phyloP scores from a whole-genome alignment of 1,140 invertebrate genomes.

The Brachystomella parvula region DNA sequence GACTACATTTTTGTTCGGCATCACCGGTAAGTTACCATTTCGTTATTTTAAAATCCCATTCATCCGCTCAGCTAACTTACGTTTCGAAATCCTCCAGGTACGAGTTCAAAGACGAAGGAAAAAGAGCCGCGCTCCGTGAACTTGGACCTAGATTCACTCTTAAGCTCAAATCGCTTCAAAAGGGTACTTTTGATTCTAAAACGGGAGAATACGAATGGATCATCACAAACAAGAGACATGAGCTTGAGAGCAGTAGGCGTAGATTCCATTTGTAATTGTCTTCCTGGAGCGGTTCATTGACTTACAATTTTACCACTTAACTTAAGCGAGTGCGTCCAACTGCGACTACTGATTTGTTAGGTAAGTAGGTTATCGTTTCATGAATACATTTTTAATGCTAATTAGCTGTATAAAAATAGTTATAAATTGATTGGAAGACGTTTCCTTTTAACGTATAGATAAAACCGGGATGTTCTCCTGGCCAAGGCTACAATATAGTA shows the following conservation, averaged over 20 bases:
- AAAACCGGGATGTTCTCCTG: too few relatives aligned
- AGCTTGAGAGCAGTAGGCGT: conserved; percentile 80
- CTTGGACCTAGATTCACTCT: conserved; percentile 93
- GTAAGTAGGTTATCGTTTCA: too few relatives aligned
- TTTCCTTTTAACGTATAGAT: too few relatives aligned
- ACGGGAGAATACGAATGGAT: conserved; percentile 96
- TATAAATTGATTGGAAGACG: too few relatives aligned
- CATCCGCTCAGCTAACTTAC: too few relatives aligned
- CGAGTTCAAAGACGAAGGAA: conserved; percentile 75
- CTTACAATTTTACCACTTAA: too few relatives aligned
- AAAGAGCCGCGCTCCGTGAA: conserved; percentile 78
- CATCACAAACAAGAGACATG: conserved; percentile 78
- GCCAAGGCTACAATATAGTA: too few relatives aligned
- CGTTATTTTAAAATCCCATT: neutral
- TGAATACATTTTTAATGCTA: too few relatives aligned
- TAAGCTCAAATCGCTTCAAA: conserved; percentile 82
- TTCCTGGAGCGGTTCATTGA: too few relatives aligned
- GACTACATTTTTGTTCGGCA: conserved; percentile 99
- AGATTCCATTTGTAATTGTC: conserved; percentile 79
- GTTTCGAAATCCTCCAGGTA: conserved; percentile 49
- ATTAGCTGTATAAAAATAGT: too few relatives aligned
- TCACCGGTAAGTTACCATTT: conserved; percentile 62
- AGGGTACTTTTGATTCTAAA: conserved; percentile 95
- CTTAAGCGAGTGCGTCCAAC: too few relatives aligned
- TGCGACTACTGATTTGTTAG: too few relatives aligned